Conservation (phyloP, 2,888 invertebrate species). For the Zonitis immaculata region DNA sequence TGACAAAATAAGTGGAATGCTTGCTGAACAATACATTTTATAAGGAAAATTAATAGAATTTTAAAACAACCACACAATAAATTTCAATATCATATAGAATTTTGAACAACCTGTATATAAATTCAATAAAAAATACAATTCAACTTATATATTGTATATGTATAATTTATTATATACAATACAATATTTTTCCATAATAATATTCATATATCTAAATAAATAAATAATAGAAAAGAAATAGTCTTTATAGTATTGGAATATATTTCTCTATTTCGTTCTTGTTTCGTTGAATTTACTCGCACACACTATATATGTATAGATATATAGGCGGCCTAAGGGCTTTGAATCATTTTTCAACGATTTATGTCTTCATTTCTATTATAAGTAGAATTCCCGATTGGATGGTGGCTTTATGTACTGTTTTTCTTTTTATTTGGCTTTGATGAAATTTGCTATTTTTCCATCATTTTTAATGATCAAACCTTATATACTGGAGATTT, state of each 20-base stretch:
- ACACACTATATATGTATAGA: no score
- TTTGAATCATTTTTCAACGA: constrained; percentile 33
- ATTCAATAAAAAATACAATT: no score
- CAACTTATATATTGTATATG: no score
- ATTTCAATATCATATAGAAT: no score
- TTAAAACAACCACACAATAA: background rate
- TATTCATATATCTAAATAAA: background rate
- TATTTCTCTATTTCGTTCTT: constrained; percentile 38
- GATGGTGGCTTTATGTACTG: no score
- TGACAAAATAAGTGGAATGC: background rate
- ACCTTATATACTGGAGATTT: no score
- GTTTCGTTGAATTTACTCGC: constrained; percentile 35
- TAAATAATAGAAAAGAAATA: constrained; percentile 16
- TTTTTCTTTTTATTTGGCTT: no score
- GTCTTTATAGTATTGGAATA: constrained; percentile 29
- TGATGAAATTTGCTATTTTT: no score
- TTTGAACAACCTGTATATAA: no score
- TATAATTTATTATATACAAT: background rate
- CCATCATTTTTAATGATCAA: no score
- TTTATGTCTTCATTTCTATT: constrained; percentile 40
- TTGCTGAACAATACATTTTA: background rate
- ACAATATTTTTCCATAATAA: no score
- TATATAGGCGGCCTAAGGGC: constrained; percentile 29
- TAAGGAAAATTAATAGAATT: background rate
- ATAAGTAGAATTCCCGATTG: no score